phyloP scores from a whole-genome alignment of 2,797 vertebrate genomes.

The Urocyon cinereoargenteus region DNA sequence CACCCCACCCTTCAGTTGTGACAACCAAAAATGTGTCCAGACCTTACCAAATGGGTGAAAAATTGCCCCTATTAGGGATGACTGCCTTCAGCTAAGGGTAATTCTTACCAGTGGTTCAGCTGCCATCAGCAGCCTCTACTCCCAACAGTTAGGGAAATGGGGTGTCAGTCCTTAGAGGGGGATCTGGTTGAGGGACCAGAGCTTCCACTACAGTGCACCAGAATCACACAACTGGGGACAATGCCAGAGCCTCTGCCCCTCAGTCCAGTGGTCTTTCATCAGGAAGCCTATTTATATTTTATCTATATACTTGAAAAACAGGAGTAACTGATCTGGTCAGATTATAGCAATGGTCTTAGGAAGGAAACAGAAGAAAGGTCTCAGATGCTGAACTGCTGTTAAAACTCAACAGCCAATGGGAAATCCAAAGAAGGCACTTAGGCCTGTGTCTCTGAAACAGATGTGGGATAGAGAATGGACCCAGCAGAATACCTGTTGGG shows the following conservation, averaged over 20 bases:
- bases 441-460: neutral
- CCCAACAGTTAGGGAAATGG: neutral
- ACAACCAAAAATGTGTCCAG: slow-evolving; percentile 5
- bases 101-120: neutral
- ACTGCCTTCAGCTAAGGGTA: neutral
- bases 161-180: neutral
- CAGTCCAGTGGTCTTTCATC: neutral
- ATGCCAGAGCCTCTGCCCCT: neutral
- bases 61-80: neutral
- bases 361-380: neutral
- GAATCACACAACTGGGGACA: neutral
- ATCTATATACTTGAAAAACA: neutral
- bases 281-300: neutral
- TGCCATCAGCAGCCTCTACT: neutral
- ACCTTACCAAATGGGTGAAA: neutral
- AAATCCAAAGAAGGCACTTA: neutral
- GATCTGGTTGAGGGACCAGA: neutral
- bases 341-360: neutral
- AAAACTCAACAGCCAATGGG: neutral
- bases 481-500: neutral
- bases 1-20: neutral
- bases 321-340: neutral
- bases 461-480: neutral
- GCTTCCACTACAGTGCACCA: neutral
- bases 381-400: neutral